These are phyloP conservation scores for Nasua narica DNA, from an alignment of 2,797 vertebrate species.

Conservation along the genomic window DNA sequence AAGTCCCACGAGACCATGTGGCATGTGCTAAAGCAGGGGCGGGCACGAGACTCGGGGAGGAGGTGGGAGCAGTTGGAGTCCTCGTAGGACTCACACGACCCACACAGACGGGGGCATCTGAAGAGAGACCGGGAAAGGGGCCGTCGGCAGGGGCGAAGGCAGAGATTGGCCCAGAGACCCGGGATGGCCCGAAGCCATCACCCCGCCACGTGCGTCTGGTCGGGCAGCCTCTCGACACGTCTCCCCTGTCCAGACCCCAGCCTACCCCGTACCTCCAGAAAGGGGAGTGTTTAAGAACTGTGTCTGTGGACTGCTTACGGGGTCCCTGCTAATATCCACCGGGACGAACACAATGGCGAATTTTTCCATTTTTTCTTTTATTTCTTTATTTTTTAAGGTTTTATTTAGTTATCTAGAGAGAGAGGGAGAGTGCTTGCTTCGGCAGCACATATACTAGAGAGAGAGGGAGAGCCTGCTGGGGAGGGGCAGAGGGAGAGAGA, in stretches of 20 bases:
- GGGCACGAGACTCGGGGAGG: background rate
- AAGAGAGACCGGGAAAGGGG: background rate
- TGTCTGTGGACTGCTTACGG: background rate
- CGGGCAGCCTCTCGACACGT: background rate
- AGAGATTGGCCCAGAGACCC: background rate
- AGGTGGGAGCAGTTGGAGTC: background rate
- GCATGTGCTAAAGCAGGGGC: background rate
- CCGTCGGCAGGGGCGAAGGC: background rate
- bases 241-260: background rate
- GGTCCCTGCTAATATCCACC: no score
- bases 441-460: no score
- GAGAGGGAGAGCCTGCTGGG: background rate
- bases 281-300: background rate
- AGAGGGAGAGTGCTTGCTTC: no score
- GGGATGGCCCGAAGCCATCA: background rate
- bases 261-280: background rate
- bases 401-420: background rate
- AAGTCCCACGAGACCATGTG: fast-evolving
- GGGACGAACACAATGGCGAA: no score
- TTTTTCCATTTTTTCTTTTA: background rate
- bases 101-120: fast-evolving
- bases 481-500: background rate
- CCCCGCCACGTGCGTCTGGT: no score
- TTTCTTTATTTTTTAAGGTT: background rate
- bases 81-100: background rate